Percentiles rank a stretch among this genome's conserved stretches.
Evolutionary conservation across 2,797 vertebrate genomes (phyloP).

Genomic region (Gallinago nigripennis): DNA sequence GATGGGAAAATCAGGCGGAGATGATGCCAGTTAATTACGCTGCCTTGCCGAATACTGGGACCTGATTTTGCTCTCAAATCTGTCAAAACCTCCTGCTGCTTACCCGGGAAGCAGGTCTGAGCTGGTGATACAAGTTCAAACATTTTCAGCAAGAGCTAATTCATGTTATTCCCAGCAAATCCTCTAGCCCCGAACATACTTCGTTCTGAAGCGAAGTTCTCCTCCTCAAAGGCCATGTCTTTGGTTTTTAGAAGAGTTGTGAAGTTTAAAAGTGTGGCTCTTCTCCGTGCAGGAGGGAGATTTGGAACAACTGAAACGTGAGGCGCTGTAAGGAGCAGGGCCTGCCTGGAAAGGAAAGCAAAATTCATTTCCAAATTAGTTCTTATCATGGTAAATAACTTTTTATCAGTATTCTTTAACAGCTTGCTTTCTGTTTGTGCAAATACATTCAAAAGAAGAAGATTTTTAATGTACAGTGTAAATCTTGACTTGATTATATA

Average conservation of each 20-base stretch:
- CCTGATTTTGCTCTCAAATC: constrained; percentile 7
- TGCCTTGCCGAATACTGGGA: neutral
- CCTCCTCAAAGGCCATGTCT: neutral
- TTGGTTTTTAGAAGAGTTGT: constrained; percentile 36
- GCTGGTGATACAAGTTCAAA: neutral
- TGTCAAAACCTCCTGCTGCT: neutral
- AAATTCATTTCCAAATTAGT: constrained; percentile 64
- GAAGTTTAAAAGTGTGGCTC: constrained; percentile 37
- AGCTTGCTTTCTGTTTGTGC: constrained; percentile 61
- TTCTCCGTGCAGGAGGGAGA: neutral
- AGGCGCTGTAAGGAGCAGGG: constrained; percentile 33
- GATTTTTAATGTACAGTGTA: constrained; percentile 69
- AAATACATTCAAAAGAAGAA: constrained; percentile 64
- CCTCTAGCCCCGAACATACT: neutral
- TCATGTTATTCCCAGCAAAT: constrained; percentile 4
- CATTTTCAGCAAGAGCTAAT: constrained; percentile 44
- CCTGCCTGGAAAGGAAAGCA: constrained; percentile 48
- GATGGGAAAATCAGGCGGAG: constrained; percentile 33
- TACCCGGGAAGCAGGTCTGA: accelerated
- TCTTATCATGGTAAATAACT: constrained; percentile 55
- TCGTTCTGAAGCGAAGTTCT: constrained; percentile 55
- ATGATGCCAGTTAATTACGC: constrained; percentile 41
- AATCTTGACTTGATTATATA: constrained; percentile 68
- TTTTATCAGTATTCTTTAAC: constrained; percentile 67
- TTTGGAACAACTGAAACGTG: constrained; percentile 18